Conservation (phyloP, 2,113 vertebrate genomes). For the Arothron firmamentum region DNA sequence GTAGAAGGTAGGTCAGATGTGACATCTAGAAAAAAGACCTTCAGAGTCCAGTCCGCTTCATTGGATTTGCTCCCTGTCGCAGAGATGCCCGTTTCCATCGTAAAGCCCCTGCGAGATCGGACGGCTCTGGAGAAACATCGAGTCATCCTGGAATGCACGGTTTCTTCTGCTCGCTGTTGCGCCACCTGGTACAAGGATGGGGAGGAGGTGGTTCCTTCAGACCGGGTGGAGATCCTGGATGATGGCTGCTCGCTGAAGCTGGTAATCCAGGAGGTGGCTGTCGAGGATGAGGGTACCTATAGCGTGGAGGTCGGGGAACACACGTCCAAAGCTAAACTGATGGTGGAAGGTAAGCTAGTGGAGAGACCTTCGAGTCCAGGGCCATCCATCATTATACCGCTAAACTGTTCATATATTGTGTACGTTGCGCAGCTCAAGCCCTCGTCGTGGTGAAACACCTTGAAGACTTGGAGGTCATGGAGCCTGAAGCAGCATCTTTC, state of each 20-base stretch:
- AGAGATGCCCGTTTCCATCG: constrained; percentile 87
- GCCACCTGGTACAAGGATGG: constrained; percentile 82
- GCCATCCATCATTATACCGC: too few relatives aligned
- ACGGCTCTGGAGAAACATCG: constrained; percentile 85
- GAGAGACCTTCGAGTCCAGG: too few relatives aligned
- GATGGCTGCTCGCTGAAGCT: constrained; percentile 87
- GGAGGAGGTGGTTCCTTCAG: constrained; percentile 75
- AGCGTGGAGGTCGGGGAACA: constrained; percentile 82
- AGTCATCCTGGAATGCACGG: constrained; percentile 87
- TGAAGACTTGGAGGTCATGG: constrained; percentile 65
- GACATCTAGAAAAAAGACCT: not conserved
- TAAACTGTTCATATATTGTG: too few relatives aligned
- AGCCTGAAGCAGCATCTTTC: constrained; percentile 60
- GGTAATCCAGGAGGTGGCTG: constrained; percentile 79
- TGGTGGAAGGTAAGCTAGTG: constrained; percentile 83
- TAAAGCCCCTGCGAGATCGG: constrained; percentile 86
- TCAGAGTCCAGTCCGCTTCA: not conserved
- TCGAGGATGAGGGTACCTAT: constrained; percentile 86
- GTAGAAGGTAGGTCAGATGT: constrained; percentile 79
- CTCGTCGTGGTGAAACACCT: constrained; percentile 69
- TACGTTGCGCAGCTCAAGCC: constrained; percentile 57
- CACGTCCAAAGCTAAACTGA: constrained; percentile 78
- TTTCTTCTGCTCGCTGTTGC: constrained; percentile 77
- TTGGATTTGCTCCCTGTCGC: not conserved
- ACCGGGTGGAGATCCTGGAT: constrained; percentile 81